These are phyloP conservation scores for Hyposmocoma kahamanoa DNA, from an alignment of 1,140 invertebrate species.

Conservation along the genomic window DNA sequence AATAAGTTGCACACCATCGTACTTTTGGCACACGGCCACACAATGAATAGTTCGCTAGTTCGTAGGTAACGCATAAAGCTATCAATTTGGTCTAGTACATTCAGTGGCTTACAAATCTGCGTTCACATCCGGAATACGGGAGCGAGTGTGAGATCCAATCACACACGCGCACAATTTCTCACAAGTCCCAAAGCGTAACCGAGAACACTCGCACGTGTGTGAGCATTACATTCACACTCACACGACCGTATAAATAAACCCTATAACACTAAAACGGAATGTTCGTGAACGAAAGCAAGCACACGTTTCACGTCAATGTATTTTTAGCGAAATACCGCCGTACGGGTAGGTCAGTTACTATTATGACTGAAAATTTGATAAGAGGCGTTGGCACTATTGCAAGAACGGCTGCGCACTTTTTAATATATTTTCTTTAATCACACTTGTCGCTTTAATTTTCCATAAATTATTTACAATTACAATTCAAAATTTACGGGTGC, in stretches of 20 bases:
- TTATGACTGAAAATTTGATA: conserved; percentile 60
- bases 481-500: too few relatives aligned
- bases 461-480: not conserved
- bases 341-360: conserved; percentile 62
- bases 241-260: conserved; percentile 21
- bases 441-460: conserved; percentile 9
- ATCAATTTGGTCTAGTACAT: conserved; percentile 66
- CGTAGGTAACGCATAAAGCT: conserved; percentile 49
- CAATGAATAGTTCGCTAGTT: conserved; percentile 24
- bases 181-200: conserved; percentile 24
- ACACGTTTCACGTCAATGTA: conserved; percentile 42
- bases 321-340: conserved; percentile 57
- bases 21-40: conserved; percentile 25
- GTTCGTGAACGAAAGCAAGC: conserved; percentile 55
- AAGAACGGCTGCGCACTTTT: conserved; percentile 31
- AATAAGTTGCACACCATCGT: conserved; percentile 53
- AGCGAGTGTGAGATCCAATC: conserved; percentile 29
- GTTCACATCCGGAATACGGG: conserved; percentile 63
- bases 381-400: conserved; percentile 27
- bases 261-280: conserved; percentile 30
- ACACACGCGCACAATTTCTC: conserved; percentile 39
- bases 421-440: conserved; percentile 14
- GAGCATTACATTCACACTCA: conserved; percentile 27
- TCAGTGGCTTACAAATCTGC: conserved; percentile 62
- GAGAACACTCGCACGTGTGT: conserved; percentile 21